phyloP scores from a whole-genome alignment of 2,797 vertebrate species.

The Acanthis flammea region DNA sequence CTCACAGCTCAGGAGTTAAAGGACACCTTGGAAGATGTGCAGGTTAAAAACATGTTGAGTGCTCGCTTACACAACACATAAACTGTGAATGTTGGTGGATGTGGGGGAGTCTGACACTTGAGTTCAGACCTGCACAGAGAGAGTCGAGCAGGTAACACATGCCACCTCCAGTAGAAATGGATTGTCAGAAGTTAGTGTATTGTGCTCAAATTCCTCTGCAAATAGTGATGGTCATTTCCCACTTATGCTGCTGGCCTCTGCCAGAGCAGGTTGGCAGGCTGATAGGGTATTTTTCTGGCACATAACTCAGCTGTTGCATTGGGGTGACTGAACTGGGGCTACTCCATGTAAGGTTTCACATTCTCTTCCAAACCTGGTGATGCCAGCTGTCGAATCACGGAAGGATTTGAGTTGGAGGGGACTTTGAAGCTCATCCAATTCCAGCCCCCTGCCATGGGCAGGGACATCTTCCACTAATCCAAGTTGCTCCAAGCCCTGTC shows the following conservation, averaged over 20 bases:
- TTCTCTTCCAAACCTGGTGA: neutral
- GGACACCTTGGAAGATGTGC: neutral
- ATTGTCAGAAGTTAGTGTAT: neutral
- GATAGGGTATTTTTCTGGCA: neutral
- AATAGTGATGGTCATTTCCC: neutral
- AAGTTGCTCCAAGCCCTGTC: neutral
- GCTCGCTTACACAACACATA: neutral
- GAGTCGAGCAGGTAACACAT: accelerated
- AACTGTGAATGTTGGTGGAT: neutral
- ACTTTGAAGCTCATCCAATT: neutral
- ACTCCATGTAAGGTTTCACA: neutral
- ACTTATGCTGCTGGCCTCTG: neutral
- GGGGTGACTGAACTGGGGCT: neutral
- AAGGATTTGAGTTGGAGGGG: neutral
- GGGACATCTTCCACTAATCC: neutral
- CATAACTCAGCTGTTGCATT: neutral
- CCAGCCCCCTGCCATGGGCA: neutral
- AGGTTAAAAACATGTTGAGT: neutral
- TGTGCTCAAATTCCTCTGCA: neutral
- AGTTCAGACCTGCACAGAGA: accelerated
- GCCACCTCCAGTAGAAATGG: neutral
- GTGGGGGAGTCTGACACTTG: neutral
- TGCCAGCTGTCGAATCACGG: neutral
- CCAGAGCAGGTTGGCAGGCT: neutral
- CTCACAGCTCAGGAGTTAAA: neutral